Evolutionary conservation across 2,113 vertebrate species (phyloP).

Genomic region (Cromileptes altivelis): DNA sequence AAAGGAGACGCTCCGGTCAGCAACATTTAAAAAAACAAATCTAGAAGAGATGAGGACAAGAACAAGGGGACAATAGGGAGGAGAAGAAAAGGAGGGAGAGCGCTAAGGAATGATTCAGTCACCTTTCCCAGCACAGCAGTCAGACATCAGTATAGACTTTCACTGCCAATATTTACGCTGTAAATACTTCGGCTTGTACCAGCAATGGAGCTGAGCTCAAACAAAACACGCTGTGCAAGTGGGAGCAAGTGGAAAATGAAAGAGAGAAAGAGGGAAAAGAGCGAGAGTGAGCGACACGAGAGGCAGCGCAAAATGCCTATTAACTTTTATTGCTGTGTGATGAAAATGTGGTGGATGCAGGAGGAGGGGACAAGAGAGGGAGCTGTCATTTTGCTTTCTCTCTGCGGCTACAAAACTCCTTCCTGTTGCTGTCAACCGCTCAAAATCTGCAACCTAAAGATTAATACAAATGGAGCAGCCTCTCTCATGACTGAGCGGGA

Average conservation of each 20-base stretch:
- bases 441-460: slow-evolving; percentile 30
- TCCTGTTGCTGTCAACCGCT: slow-evolving; percentile 14
- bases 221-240: slow-evolving; percentile 54
- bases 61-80: not conserved
- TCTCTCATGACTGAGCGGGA: slow-evolving; percentile 14
- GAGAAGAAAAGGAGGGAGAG: slow-evolving; percentile 4
- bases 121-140: slow-evolving; percentile 42
- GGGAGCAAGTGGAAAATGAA: slow-evolving; percentile 54
- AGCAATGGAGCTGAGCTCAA: slow-evolving; percentile 55
- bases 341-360: slow-evolving; percentile 56
- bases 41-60: not conserved
- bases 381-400: slow-evolving; percentile 46
- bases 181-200: slow-evolving; percentile 63
- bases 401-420: slow-evolving; percentile 16
- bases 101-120: slow-evolving; percentile 31
- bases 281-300: slow-evolving; percentile 25
- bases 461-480: slow-evolving; percentile 12
- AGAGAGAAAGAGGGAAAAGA: not conserved
- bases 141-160: slow-evolving; percentile 33
- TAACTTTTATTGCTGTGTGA: slow-evolving; percentile 74
- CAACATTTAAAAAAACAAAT: not conserved
- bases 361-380: slow-evolving; percentile 25
- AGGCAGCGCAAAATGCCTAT: slow-evolving; percentile 55
- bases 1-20: not conserved
- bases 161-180: slow-evolving; percentile 67